phyloP scores from a whole-genome alignment of 2,797 vertebrate genomes.

The Acipenser oxyrinchus region DNA sequence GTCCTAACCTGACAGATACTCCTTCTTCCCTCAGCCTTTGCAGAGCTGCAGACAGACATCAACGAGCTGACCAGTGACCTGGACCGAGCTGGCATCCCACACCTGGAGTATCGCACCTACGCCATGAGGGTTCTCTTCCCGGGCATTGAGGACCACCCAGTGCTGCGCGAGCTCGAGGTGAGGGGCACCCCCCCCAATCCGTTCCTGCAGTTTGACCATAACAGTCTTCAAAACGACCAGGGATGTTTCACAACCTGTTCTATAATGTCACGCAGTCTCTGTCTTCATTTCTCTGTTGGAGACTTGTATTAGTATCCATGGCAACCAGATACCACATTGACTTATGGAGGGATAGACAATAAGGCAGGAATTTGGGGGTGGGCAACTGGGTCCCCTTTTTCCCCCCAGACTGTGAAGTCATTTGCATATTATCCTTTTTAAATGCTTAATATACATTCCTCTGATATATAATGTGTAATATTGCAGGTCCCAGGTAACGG shows the following conservation, averaged over 20 bases:
- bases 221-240: too few species aligned
- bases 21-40: conserved; percentile 65
- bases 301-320: too few species aligned
- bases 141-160: conserved; percentile 90
- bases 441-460: too few species aligned
- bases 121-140: conserved; percentile 94
- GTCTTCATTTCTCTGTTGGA: neutral
- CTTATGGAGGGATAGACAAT: too few species aligned
- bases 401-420: conserved; percentile 16
- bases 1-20: neutral
- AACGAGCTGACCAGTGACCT: conserved; percentile 92
- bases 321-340: too few species aligned
- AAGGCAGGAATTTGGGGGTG: too few species aligned
- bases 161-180: conserved; percentile 76
- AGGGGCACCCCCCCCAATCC: conserved; percentile 13
- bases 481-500: conserved; percentile 86
- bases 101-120: conserved; percentile 87
- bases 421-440: too few species aligned
- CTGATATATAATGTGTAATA: too few species aligned
- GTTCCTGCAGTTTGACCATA: neutral
- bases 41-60: conserved; percentile 80
- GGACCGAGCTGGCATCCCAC: conserved; percentile 86
- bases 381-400: neutral
- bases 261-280: too few species aligned
- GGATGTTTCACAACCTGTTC: too few species aligned